Percentiles rank a stretch among this genome's conserved stretches.
These are phyloP conservation scores for Epistrophella euchroma DNA, from an alignment of 2,888 invertebrate species.

Conservation along the genomic window DNA sequence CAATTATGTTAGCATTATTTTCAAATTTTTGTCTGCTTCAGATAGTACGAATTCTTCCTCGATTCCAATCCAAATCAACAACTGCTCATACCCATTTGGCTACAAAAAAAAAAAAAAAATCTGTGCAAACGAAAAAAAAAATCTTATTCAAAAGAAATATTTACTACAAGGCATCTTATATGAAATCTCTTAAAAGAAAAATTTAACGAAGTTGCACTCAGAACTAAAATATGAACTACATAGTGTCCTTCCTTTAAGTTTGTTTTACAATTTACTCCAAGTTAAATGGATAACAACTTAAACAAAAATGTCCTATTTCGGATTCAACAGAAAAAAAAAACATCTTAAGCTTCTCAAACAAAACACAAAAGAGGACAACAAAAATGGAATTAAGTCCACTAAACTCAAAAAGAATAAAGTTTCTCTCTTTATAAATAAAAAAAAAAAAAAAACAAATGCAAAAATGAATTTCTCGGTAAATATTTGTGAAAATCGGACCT, in stretches of 20 bases:
- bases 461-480: conserved; percentile 61
- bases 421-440: conserved; percentile 14
- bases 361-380: conserved; percentile 12
- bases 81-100: no score
- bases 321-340: conserved; percentile 29
- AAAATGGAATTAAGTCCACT: conserved; percentile 39
- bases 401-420: conserved; percentile 38
- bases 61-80: no score
- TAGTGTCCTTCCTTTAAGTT: conserved; percentile 15
- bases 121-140: no score
- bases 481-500: conserved; percentile 68
- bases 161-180: not conserved
- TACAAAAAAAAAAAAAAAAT: no score
- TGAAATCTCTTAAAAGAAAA: not conserved
- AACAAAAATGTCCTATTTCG: conserved; percentile 50
- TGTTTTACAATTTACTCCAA: conserved; percentile 37
- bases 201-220: conserved; percentile 16
- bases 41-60: no score
- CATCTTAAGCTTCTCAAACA: conserved; percentile 46
- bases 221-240: conserved; percentile 1
- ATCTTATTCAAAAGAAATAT: no score
- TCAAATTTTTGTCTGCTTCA: no score
- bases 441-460: no score
- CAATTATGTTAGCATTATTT: no score
- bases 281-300: conserved; percentile 45